A percentile compares a stretch with the other conserved stretches of the same genome.
phyloP scores from a whole-genome alignment of 1,140 invertebrate species.

The Riptortus pedestris region DNA sequence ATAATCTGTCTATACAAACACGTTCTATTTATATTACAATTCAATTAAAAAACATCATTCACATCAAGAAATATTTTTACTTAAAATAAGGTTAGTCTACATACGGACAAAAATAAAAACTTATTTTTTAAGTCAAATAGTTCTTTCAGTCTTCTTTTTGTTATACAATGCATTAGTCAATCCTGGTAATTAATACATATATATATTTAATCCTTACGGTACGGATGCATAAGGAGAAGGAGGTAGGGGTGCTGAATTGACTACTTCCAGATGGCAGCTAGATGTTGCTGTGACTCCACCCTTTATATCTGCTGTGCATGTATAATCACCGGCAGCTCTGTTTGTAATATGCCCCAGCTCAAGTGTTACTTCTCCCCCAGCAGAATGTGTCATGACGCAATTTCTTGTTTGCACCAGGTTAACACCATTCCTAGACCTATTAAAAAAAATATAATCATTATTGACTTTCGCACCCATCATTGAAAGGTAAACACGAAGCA shows the following conservation, averaged over 20 bases:
- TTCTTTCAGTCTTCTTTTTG: too few species aligned
- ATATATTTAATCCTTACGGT: constrained; percentile 3
- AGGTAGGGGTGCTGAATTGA: not conserved
- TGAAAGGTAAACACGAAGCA: too few species aligned
- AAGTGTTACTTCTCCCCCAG: constrained; percentile 67
- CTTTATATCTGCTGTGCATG: constrained; percentile 61
- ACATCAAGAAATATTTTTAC: too few species aligned
- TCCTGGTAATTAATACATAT: too few species aligned
- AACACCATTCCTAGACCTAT: constrained; percentile 53
- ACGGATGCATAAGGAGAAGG: not conserved
- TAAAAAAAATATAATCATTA: constrained; percentile 8
- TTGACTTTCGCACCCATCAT: too few species aligned
- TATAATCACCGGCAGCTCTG: constrained; percentile 76
- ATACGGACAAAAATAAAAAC: too few species aligned
- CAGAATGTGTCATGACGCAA: constrained; percentile 59
- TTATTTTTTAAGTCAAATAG: too few species aligned
- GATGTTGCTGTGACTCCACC: constrained; percentile 52
- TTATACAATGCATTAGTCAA: too few species aligned
- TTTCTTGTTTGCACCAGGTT: constrained; percentile 62
- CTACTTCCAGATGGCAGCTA: not conserved
- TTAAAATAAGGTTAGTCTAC: too few species aligned
- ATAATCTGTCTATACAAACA: too few species aligned
- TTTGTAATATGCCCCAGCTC: constrained; percentile 51
- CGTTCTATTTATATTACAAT: too few species aligned
- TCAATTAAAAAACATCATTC: too few species aligned